Evolutionary conservation across 1,140 invertebrate species (phyloP).

Genomic region (Apis dorsata): DNA sequence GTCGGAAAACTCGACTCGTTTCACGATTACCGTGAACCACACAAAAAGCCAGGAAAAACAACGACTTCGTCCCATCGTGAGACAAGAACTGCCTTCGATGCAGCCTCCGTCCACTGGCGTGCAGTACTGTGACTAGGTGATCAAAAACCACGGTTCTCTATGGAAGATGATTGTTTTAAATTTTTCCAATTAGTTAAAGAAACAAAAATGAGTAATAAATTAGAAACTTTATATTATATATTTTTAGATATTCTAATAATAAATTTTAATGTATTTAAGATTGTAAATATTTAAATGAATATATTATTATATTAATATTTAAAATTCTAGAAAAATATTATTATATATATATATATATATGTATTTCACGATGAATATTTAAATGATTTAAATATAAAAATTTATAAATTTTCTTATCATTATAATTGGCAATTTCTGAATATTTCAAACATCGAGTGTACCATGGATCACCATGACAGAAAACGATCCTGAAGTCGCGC

Average conservation of each 20-base stretch:
- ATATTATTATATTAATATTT: not conserved
- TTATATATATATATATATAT: not conserved
- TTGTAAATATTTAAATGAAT: too few species aligned
- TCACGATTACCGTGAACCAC: constrained; percentile 29
- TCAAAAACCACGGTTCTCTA: not conserved
- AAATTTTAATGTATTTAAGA: too few species aligned
- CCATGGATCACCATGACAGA: not conserved
- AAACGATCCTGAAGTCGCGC: not conserved
- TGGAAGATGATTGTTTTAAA: not conserved
- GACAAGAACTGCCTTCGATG: constrained; percentile 51
- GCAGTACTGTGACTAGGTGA: constrained; percentile 29
- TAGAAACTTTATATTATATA: not conserved
- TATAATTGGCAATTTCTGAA: not conserved
- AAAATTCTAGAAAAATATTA: not conserved
- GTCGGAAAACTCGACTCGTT: not conserved
- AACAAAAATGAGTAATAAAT: too few species aligned
- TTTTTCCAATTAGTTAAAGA: not conserved
- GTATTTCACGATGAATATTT: too few species aligned
- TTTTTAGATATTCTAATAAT: not conserved
- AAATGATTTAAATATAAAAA: not conserved
- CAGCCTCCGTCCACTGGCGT: constrained; percentile 25
- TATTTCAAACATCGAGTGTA: not conserved
- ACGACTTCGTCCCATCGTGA: constrained; percentile 57
- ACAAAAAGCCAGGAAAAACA: constrained; percentile 39
- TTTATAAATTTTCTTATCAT: not conserved